Conservation (phyloP, 2,888 invertebrate species). For the Zonitis immaculata region DNA sequence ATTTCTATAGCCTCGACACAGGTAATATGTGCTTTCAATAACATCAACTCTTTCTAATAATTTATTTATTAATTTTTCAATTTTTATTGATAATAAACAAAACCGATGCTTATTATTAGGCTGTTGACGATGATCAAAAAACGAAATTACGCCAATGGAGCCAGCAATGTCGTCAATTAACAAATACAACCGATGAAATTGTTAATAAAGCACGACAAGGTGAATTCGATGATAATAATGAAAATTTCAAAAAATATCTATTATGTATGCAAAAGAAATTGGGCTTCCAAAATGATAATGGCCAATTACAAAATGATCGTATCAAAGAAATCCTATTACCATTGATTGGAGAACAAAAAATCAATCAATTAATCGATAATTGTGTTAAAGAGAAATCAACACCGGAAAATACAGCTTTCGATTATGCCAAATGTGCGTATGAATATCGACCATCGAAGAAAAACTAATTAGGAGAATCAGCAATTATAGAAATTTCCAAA, state of each 20-base stretch:
- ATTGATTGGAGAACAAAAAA: conserved; percentile 9
- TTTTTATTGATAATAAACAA: too few species aligned
- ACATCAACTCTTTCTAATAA: too few species aligned
- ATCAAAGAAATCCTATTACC: conserved; percentile 19
- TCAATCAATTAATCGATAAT: conserved; percentile 22
- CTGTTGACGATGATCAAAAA: too few species aligned
- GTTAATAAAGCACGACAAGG: conserved; percentile 27
- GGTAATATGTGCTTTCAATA: too few species aligned
- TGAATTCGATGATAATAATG: conserved; percentile 24
- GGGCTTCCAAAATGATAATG: conserved; percentile 31
- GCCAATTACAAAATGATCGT: conserved; percentile 26
- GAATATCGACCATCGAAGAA: not conserved
- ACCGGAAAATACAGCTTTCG: conserved; percentile 24
- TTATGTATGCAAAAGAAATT: conserved; percentile 32
- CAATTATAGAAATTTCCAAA: too few species aligned
- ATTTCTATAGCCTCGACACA: too few species aligned
- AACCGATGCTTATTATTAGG: too few species aligned
- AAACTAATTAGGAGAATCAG: too few species aligned
- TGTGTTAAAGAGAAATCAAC: conserved; percentile 25
- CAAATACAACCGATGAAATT: conserved; percentile 23
- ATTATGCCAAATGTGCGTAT: not conserved
- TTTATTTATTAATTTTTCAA: too few species aligned
- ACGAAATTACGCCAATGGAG: conserved; percentile 14
- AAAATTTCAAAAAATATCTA: conserved; percentile 24
- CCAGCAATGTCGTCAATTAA: conserved; percentile 19